phyloP scores from a whole-genome alignment of 2,797 vertebrate species.

The Acanthopagrus latus region DNA sequence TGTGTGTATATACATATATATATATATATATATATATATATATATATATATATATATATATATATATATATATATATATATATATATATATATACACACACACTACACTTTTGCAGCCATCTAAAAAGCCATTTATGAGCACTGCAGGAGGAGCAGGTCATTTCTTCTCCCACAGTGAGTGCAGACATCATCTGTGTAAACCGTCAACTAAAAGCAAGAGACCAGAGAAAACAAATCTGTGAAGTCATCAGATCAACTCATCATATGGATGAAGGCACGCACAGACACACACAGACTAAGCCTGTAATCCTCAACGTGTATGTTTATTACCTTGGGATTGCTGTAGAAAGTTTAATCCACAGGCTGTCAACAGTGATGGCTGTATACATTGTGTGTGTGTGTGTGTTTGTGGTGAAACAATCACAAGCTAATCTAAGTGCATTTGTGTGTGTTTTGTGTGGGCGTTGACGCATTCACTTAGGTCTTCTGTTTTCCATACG shows the following conservation, averaged over 20 bases:
- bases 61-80: no score
- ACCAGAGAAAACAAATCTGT: not conserved
- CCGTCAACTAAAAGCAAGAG: slow-evolving; percentile 13
- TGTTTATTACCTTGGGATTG: slow-evolving; percentile 45
- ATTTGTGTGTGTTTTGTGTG: not conserved
- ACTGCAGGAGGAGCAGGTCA: not conserved
- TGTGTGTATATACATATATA: no score
- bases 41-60: no score
- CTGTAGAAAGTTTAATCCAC: slow-evolving; percentile 59
- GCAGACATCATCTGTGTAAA: not conserved
- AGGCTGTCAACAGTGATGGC: slow-evolving; percentile 32
- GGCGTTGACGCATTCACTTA: not conserved
- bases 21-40: no score
- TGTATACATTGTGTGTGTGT: slow-evolving; percentile 34
- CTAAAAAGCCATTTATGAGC: not conserved
- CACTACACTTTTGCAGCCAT: not conserved
- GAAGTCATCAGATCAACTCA: not conserved
- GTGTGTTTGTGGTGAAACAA: slow-evolving; percentile 32
- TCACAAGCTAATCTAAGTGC: slow-evolving; percentile 31
- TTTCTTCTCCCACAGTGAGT: not conserved
- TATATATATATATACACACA: no score
- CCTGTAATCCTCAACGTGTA: slow-evolving; percentile 61
- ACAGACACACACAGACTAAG: slow-evolving; percentile 21
- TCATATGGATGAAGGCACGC: slow-evolving; percentile 33
- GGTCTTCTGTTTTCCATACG: not conserved